These are phyloP conservation scores for Lanistes nyassanus DNA, from an alignment of 1,140 invertebrate genomes.

Conservation along the genomic window DNA sequence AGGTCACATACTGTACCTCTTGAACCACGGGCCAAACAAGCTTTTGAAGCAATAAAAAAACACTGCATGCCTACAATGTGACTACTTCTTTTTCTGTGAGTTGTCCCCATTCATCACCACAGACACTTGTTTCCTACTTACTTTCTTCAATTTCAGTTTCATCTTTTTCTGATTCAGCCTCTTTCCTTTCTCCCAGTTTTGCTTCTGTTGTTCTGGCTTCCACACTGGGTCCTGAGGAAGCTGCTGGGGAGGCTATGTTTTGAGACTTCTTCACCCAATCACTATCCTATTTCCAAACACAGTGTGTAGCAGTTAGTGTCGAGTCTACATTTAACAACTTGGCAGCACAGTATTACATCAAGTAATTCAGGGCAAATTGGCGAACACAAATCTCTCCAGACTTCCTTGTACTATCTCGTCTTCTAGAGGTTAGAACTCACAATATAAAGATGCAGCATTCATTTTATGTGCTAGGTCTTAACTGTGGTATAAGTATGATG, in stretches of 20 bases:
- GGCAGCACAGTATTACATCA: too few species aligned
- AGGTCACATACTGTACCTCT: background rate
- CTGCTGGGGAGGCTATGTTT: background rate
- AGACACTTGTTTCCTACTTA: background rate
- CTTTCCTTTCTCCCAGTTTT: background rate
- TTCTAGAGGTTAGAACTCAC: too few species aligned
- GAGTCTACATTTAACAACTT: too few species aligned
- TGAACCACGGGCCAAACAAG: background rate
- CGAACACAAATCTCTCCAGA: too few species aligned
- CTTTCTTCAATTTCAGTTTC: conserved; percentile 24
- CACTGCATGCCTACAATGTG: background rate
- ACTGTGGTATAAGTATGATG: too few species aligned
- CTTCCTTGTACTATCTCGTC: too few species aligned
- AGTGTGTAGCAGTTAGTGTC: too few species aligned
- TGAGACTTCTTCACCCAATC: background rate
- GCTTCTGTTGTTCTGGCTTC: background rate
- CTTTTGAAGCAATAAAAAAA: background rate
- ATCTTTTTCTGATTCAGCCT: background rate
- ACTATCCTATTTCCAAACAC: background rate
- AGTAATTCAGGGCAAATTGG: too few species aligned
- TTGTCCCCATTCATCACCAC: background rate
- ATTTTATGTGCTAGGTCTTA: too few species aligned
- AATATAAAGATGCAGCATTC: too few species aligned
- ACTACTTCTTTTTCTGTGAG: background rate
- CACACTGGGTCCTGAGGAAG: background rate